phyloP scores from a whole-genome alignment of 2,888 invertebrate genomes.

The Sycophila texana region DNA sequence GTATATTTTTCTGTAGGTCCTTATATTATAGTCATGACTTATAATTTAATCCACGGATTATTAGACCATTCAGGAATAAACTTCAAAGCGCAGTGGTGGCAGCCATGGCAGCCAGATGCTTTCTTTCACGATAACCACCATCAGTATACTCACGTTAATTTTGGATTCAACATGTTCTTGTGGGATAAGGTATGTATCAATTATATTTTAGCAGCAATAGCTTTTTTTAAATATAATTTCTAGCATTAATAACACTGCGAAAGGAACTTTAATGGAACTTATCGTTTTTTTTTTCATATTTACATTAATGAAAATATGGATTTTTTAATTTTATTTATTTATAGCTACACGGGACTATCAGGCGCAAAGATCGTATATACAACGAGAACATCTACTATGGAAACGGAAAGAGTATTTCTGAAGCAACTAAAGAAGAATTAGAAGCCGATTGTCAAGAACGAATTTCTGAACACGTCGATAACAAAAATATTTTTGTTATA shows the following conservation, averaged over 20 bases:
- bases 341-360: slow-evolving; percentile 83
- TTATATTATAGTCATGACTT: slow-evolving; percentile 76
- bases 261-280: slow-evolving; percentile 40
- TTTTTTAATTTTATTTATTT: slow-evolving; percentile 49
- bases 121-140: slow-evolving; percentile 88
- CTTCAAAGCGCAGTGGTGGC: slow-evolving; percentile 85
- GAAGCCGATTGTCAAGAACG: slow-evolving; percentile 76
- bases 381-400: slow-evolving; percentile 83
- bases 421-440: slow-evolving; percentile 77
- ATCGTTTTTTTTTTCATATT: slow-evolving; percentile 49
- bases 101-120: slow-evolving; percentile 85
- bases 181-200: slow-evolving; percentile 82
- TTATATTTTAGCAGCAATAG: neutral
- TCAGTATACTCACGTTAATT: slow-evolving; percentile 87
- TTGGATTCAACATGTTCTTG: slow-evolving; percentile 83
- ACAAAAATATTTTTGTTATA: slow-evolving; percentile 70
- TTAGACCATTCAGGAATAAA: slow-evolving; percentile 86
- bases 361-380: slow-evolving; percentile 81
- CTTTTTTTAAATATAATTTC: neutral
- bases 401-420: slow-evolving; percentile 76
- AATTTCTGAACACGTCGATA: slow-evolving; percentile 75
- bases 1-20: slow-evolving; percentile 71
- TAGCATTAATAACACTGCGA: too few relatives aligned
- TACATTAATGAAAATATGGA: neutral
- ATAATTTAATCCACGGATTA: slow-evolving; percentile 85